Evolutionary conservation across 2,888 invertebrate genomes (phyloP), one percentile per base, ranked within the genome.

Genomic region (Lepas anatifera): DNA sequence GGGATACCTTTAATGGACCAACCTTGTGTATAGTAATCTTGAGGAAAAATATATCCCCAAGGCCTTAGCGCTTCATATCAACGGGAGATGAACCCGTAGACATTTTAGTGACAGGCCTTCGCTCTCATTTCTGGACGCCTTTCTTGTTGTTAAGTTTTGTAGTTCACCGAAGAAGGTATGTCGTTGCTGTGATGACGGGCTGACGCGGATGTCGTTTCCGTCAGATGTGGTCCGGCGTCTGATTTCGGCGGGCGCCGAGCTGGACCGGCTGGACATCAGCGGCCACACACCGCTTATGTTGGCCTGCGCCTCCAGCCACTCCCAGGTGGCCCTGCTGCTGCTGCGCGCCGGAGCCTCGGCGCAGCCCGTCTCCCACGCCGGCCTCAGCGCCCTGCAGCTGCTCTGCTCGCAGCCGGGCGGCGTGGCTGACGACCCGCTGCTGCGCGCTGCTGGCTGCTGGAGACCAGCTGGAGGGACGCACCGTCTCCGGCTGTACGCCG

Each of bases 351-450:
- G 75, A 25, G 75, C 76, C 37, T 71, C 74, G 63, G 75, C 74
- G n/a, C 74, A 75, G 63, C 70, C 73, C n/a, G 67, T 71, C 25
- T 73, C 73, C 7, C 64, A 68, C 27, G 70, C 73, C 41, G 73
- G 74, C 46, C 73, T 72, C 41, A 75, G 75, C 4, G 74, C 76
- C 13, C 73, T 76, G 7, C 75, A 75, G 46, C 43, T 74, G 27
- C 25, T 48, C n/a, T 25, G 48, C 48, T n/a, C 48, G 25, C 25
- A 18, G 48, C n/a, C 48, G 48, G 25, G 18, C 2, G 48, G 8
- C 8, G 8, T 7, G 25, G 48, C n/a, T 25, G 7, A 2, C 48
- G 48, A 48, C 8, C 25, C 25, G 48, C 48, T 48, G 48, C 72
- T 70, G 4, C 69, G 25, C 68, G 35, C 35, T 43, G 29, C 22